Evolutionary conservation across 2,113 vertebrate species (phyloP), one percentile per base, ranked within the genome.

Genomic region (Campylorhamphus procurvoides): DNA sequence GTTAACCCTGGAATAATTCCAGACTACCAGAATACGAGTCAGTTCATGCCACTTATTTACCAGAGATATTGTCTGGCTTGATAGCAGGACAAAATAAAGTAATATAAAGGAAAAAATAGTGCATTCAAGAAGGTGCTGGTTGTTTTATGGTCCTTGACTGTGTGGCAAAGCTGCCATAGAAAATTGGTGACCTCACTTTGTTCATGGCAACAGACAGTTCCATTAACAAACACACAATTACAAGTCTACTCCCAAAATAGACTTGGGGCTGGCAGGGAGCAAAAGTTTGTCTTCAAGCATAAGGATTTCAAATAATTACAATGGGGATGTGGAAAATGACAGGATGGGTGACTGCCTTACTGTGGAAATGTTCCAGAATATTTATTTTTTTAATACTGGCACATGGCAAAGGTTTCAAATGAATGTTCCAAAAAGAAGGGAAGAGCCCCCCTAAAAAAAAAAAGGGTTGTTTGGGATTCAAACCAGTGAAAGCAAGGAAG

Each of bases 201-300:
- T 87, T 95, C 95, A 94, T 96, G 87, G 96, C 97, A 97, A 97
- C 95, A 94, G 95, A 91, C 93, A 84, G 83, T 40, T 89, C 73
- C 60, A 88, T 96, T 94, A 94, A 87, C 92, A 94, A 96, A 94
- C 93, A 95, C 82, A 92, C 87, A 95, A 97, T 89, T 95, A 92
- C 37, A 69, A 90, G 91, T 74, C 92, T 89, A 35, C 23, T 93
- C 83, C 18, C 9, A 94, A 94, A 97, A 97, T 94, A 96, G 95
- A 93, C 80, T 58, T 56, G 39, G 82, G 76, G 82, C 8, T 94
- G 92, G 85, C 37, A 95, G 76, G 37, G 92, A 93, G 66, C 46
- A 66, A 69, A 89, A 89, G 53, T 18, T 76, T 20, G 0, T 93
- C 89, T 91, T 87, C 66, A 62, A 20, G 88, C 67, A 62, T 15